Evolutionary conservation across 2,797 vertebrate species (phyloP).

Genomic region (Macropus fuliginosus): DNA sequence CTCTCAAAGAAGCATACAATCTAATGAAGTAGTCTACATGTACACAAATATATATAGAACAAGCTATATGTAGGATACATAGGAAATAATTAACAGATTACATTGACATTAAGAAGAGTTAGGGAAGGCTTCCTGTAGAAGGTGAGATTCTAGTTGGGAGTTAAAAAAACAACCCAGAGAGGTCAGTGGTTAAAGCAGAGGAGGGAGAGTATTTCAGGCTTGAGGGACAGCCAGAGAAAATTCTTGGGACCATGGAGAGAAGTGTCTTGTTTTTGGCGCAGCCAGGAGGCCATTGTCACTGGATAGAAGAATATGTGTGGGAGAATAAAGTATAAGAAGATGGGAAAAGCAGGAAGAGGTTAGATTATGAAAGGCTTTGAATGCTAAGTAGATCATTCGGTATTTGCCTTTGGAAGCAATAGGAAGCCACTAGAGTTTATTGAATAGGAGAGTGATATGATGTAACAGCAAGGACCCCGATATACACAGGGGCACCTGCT

Average conservation of each 20-base stretch:
- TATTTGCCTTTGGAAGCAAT: too few relatives aligned
- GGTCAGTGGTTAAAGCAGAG: neutral
- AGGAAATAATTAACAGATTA: neutral
- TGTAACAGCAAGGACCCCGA: too few relatives aligned
- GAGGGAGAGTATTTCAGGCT: neutral
- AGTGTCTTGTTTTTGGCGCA: neutral
- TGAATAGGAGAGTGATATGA: neutral
- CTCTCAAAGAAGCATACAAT: neutral
- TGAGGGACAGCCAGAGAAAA: neutral
- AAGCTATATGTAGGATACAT: neutral
- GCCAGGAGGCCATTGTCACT: neutral
- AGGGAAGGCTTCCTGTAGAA: neutral
- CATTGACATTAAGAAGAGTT: neutral
- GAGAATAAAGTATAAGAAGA: neutral
- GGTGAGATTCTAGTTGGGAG: neutral
- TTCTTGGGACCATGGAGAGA: neutral
- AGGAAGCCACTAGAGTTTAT: too few relatives aligned
- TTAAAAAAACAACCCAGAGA: neutral
- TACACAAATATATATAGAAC: neutral
- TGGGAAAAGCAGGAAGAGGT: neutral
- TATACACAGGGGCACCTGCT: too few relatives aligned
- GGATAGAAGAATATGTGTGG: neutral
- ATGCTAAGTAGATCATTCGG: neutral
- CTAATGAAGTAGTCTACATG: neutral
- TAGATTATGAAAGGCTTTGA: neutral